phyloP scores from a whole-genome alignment of 2,797 vertebrate species.

The Nannoperca australis region DNA sequence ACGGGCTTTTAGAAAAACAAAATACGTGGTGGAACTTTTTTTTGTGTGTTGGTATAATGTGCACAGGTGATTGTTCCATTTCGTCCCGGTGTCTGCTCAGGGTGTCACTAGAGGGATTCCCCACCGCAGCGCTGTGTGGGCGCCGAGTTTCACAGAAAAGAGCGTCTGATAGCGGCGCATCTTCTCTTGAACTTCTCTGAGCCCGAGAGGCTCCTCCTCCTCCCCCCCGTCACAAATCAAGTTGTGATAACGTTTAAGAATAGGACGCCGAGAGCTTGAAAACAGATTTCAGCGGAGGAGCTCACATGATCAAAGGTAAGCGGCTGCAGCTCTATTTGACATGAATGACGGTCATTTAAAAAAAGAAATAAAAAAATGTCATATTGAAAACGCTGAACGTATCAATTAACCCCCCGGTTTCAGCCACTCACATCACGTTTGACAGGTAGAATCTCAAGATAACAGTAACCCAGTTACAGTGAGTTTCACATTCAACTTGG shows the following conservation, averaged over 20 bases:
- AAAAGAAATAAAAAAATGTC: not conserved
- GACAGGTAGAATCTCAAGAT: not conserved
- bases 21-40: slow-evolving; percentile 1
- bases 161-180: slow-evolving; percentile 35
- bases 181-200: slow-evolving; percentile 52
- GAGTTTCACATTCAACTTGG: not conserved
- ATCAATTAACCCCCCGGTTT: not conserved
- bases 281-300: slow-evolving; percentile 59
- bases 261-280: slow-evolving; percentile 53
- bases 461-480: too few species aligned
- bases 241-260: slow-evolving; percentile 71
- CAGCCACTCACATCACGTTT: not conserved
- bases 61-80: slow-evolving; percentile 75
- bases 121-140: slow-evolving; percentile 67
- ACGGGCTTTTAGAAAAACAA: not conserved
- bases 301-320: slow-evolving; percentile 72
- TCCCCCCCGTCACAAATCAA: slow-evolving; percentile 56
- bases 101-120: slow-evolving; percentile 82
- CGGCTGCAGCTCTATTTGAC: not conserved
- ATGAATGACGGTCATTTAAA: not conserved
- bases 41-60: not conserved
- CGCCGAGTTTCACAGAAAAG: slow-evolving; percentile 78
- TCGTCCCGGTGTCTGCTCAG: slow-evolving; percentile 38
- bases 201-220: slow-evolving; percentile 78
- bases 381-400: not conserved